phyloP scores from a whole-genome alignment of 2,797 vertebrate genomes.

The Sebastes vulpes region DNA sequence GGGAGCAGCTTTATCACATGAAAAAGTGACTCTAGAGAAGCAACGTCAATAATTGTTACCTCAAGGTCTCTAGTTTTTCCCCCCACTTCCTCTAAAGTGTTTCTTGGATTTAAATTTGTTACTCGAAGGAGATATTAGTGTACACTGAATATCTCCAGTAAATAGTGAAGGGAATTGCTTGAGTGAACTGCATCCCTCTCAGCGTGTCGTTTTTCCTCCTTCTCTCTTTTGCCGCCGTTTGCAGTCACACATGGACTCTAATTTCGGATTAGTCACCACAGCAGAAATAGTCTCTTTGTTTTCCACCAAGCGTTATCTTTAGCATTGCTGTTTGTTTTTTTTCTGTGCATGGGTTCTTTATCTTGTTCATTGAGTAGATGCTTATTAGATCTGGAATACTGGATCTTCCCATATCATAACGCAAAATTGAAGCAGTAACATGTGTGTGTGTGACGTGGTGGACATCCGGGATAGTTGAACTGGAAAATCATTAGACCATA shows the following conservation, averaged over 20 bases:
- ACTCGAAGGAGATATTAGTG: background rate
- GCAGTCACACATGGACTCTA: conserved; percentile 22
- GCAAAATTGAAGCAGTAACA: background rate
- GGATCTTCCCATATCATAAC: background rate
- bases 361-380: background rate
- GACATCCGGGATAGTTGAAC: conserved; percentile 45
- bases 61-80: background rate
- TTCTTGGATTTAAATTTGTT: background rate
- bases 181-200: background rate
- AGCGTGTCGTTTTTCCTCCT: background rate
- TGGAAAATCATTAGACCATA: conserved; percentile 27
- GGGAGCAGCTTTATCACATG: too few species aligned
- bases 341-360: background rate
- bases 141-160: background rate
- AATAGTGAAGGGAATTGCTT: background rate
- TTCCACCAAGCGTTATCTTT: background rate
- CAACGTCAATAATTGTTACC: background rate
- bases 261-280: conserved; percentile 26
- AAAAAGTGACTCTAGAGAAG: background rate
- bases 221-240: background rate
- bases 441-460: conserved; percentile 12
- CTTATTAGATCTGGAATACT: background rate
- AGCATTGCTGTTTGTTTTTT: background rate
- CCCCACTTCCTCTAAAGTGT: background rate
- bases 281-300: conserved; percentile 19